Evolutionary conservation across 2,888 invertebrate species (phyloP).

Genomic region (Drosophila mayaguana): DNA sequence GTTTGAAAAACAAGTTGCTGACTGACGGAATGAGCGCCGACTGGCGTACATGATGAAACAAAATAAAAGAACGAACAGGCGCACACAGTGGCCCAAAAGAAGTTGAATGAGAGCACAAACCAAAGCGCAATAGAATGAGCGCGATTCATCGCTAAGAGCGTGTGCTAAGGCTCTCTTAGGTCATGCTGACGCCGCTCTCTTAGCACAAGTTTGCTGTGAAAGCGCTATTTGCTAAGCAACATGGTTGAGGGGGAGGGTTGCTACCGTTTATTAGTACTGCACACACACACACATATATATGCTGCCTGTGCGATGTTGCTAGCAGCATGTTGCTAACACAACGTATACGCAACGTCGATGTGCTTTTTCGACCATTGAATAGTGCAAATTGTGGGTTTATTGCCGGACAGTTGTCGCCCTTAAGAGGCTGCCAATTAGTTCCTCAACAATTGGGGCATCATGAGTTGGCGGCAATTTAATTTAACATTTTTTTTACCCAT

Average conservation of each 20-base stretch:
- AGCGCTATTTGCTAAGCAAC: conserved; percentile 1
- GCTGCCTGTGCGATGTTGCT: conserved; percentile 2
- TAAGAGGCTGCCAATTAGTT: conserved; percentile 28
- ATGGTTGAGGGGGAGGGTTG: neutral
- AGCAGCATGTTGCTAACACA: conserved; percentile 50
- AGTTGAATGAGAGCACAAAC: conserved; percentile 42
- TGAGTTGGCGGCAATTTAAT: conserved; percentile 40
- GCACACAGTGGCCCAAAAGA: conserved; percentile 55
- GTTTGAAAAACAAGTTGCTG: conserved; percentile 71
- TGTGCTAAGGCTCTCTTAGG: conserved; percentile 35
- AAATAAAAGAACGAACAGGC: conserved; percentile 54
- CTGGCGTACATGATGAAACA: conserved; percentile 40
- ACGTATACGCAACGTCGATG: conserved; percentile 60
- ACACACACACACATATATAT: neutral
- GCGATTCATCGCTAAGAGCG: neutral
- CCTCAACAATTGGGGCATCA: conserved; percentile 46
- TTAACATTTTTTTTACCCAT: conserved; percentile 1
- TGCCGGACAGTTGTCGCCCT: conserved; percentile 10
- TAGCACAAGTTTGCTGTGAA: conserved; percentile 23
- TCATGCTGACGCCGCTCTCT: conserved; percentile 22
- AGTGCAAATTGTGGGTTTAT: conserved; percentile 37
- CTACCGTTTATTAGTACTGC: conserved; percentile 1
- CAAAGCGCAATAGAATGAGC: conserved; percentile 7
- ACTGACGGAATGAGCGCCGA: conserved; percentile 48
- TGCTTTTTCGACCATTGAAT: conserved; percentile 35